These are phyloP conservation scores for Pelagia noctiluca DNA, from an alignment of 30 jellyfish, hydroid and myxozoan species.

Conservation along the genomic window DNA sequence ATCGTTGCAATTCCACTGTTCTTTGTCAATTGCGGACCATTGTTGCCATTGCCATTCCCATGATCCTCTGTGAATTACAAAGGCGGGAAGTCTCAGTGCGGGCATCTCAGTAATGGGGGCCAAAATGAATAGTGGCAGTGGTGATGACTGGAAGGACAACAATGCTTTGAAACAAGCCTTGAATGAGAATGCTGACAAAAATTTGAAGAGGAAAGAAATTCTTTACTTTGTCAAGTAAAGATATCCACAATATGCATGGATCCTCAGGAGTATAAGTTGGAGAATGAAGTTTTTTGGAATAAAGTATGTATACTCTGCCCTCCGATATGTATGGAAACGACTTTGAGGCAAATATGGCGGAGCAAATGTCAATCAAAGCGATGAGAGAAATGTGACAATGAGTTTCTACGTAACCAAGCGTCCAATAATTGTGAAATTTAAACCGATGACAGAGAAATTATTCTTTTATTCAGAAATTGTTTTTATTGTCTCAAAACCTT, in stretches of 20 bases:
- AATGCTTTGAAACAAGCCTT: slow-evolving; percentile 14
- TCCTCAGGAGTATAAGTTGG: slow-evolving; percentile 48
- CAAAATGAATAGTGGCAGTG: not conserved
- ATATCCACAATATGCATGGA: slow-evolving; percentile 47
- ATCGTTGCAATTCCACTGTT: slow-evolving; percentile 15
- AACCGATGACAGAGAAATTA: too few relatives aligned
- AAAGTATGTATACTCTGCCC: too few relatives aligned
- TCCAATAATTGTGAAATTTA: too few relatives aligned
- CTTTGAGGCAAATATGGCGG: too few relatives aligned
- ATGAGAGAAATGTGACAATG: too few relatives aligned
- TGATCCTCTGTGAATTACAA: slow-evolving; percentile 3
- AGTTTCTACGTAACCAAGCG: too few relatives aligned
- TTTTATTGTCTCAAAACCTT: too few relatives aligned
- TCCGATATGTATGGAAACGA: too few relatives aligned
- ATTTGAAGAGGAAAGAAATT: slow-evolving; percentile 22
- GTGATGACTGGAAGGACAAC: slow-evolving; percentile 34
- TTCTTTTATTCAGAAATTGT: too few relatives aligned
- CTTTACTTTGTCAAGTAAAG: slow-evolving; percentile 24
- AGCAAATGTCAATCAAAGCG: too few relatives aligned
- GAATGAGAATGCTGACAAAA: slow-evolving; percentile 28
- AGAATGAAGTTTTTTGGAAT: slow-evolving; percentile 59
- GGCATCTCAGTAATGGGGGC: slow-evolving; percentile 6
- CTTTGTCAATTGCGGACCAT: slow-evolving; percentile 25
- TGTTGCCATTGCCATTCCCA: slow-evolving; percentile 7
- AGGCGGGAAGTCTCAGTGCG: slow-evolving; percentile 11